These are phyloP conservation scores for Asarcornis scutulata DNA, from an alignment of 2,113 vertebrate genomes.

Conservation along the genomic window DNA sequence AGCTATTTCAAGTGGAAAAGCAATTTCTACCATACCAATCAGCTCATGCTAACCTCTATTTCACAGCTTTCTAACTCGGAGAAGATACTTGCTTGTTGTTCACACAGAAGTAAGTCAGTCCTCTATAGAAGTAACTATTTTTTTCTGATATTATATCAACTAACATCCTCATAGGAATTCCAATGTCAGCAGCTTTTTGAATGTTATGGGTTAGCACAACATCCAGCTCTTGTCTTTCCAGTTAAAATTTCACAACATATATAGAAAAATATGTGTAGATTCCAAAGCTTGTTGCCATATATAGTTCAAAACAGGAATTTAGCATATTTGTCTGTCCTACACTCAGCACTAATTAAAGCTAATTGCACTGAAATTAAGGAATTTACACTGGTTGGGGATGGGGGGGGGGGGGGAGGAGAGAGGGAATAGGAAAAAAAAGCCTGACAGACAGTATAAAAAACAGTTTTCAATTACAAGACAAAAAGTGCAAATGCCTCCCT, in stretches of 20 bases:
- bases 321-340: neutral
- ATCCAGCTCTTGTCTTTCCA: constrained; percentile 74
- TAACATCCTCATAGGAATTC: constrained; percentile 71
- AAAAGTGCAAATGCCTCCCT: neutral
- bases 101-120: constrained; percentile 53
- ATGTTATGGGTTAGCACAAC: constrained; percentile 74
- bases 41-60: neutral
- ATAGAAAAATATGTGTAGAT: neutral
- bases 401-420: no score
- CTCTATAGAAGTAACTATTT: constrained; percentile 35
- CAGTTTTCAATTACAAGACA: neutral
- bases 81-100: constrained; percentile 64
- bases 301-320: neutral
- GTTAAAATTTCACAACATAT: neutral
- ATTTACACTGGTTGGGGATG: neutral
- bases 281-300: neutral
- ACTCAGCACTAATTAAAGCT: neutral
- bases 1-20: neutral
- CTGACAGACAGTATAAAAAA: neutral
- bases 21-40: neutral
- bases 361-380: neutral
- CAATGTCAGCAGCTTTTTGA: constrained; percentile 65
- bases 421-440: neutral
- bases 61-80: neutral
- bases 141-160: constrained; percentile 66